These are phyloP conservation scores for Elymnias hypermnestra DNA, from an alignment of 1,140 invertebrate species.

Conservation along the genomic window DNA sequence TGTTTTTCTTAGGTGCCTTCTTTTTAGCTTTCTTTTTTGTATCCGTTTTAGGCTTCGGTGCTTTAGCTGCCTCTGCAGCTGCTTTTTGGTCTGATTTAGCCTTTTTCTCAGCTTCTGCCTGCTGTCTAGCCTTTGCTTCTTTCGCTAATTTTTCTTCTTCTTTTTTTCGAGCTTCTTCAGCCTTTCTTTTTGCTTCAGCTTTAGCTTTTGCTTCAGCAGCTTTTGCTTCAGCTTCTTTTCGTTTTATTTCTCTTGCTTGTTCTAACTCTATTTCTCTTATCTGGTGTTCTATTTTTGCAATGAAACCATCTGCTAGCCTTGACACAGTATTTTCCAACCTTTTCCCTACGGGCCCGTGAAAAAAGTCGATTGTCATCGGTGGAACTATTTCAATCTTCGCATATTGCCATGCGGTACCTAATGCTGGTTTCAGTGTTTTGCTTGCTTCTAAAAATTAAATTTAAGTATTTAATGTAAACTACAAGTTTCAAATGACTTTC, in stretches of 20 bases:
- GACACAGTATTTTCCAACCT: conserved; percentile 39
- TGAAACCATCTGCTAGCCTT: conserved; percentile 29
- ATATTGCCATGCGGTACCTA: conserved; percentile 49
- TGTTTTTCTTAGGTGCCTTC: not conserved
- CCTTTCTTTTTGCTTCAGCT: conserved; percentile 33
- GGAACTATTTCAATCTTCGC: conserved; percentile 56
- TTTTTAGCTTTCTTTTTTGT: conserved; percentile 8
- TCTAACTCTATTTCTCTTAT: conserved; percentile 45
- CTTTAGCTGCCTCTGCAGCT: not conserved
- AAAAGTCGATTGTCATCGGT: conserved; percentile 38
- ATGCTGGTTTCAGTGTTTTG: conserved; percentile 34
- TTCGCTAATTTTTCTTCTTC: conserved; percentile 16
- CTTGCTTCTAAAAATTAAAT: conserved; percentile 37
- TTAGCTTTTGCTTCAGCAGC: conserved; percentile 34
- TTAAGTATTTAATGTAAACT: not conserved
- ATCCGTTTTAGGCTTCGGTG: conserved; percentile 4
- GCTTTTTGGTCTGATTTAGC: conserved; percentile 14
- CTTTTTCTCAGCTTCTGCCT: conserved; percentile 17
- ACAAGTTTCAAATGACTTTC: too few relatives aligned
- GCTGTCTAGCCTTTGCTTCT: conserved; percentile 8
- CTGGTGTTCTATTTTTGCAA: conserved; percentile 25
- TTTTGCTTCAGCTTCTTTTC: conserved; percentile 37
- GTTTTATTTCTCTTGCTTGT: conserved; percentile 27
- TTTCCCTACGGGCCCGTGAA: conserved; percentile 41
- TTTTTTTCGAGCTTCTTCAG: conserved; percentile 21